Evolutionary conservation across 2,888 invertebrate species (phyloP).

Genomic region (Harpalus rufipes): DNA sequence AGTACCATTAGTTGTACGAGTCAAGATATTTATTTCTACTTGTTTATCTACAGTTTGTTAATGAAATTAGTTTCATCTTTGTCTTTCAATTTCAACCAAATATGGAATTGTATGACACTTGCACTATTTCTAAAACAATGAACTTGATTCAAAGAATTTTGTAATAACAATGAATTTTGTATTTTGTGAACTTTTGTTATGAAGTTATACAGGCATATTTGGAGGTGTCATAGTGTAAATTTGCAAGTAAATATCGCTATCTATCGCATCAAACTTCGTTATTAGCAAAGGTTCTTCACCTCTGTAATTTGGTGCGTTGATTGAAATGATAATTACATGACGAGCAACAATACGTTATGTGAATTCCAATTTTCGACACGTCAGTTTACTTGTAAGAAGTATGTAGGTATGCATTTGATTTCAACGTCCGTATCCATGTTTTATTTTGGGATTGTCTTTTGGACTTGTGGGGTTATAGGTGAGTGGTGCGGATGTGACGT

Average conservation of each 20-base stretch:
- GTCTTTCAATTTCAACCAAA: no score
- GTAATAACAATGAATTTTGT: no score
- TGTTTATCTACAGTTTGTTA: no score
- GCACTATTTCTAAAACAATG: no score
- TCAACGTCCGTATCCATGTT: neutral
- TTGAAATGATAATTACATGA: slow-evolving; percentile 26
- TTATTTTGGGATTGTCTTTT: neutral
- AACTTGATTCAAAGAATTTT: no score
- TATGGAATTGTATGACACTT: no score
- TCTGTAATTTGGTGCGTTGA: slow-evolving; percentile 13
- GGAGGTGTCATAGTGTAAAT: neutral
- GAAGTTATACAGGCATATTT: neutral
- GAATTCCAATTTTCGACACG: neutral
- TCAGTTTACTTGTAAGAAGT: neutral
- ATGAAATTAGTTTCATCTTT: no score
- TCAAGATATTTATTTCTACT: no score
- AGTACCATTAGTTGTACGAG: no score
- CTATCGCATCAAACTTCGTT: neutral
- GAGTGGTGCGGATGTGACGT: slow-evolving; percentile 18
- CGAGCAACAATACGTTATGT: slow-evolving; percentile 1
- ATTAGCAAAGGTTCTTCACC: neutral
- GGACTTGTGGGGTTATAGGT: neutral
- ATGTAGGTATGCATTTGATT: neutral
- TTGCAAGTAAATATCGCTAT: neutral
- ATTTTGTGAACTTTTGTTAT: no score